These are phyloP conservation scores for Periophthalmus modestus DNA, from an alignment of 2,113 vertebrate genomes.

Conservation along the genomic window DNA sequence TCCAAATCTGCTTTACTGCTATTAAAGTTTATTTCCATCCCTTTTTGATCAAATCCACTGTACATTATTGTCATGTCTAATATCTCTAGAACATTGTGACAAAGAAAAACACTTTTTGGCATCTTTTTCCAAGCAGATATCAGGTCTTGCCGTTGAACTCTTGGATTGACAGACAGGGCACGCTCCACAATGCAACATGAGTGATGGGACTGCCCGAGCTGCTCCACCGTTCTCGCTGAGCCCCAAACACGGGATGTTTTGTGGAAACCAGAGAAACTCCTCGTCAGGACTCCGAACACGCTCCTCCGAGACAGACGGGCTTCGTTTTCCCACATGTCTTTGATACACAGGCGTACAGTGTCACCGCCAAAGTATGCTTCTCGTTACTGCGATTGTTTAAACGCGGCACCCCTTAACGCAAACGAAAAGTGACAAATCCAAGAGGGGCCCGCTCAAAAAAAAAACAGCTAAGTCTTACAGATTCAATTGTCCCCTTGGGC, in stretches of 20 bases:
- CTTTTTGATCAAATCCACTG: no score
- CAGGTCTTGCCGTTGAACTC: no score
- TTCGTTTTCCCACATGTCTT: constrained; percentile 63
- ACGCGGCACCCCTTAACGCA: constrained; percentile 51
- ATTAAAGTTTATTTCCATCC: no score
- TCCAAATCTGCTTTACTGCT: no score
- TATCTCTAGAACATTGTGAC: no score
- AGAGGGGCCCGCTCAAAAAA: constrained; percentile 38
- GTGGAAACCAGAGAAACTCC: constrained; percentile 37
- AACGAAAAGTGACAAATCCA: constrained; percentile 72
- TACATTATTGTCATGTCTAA: no score
- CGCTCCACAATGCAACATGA: constrained; percentile 36
- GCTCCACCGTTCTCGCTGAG: constrained; percentile 34
- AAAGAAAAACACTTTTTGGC: no score
- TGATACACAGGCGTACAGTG: constrained; percentile 55
- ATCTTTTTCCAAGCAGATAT: no score
- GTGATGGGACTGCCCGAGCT: constrained; percentile 42
- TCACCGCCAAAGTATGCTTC: constrained; percentile 51
- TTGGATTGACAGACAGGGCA: constrained; percentile 33
- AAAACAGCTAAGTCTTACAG: constrained; percentile 37
- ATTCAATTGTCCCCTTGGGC: constrained; percentile 67
- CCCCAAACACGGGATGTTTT: constrained; percentile 17
- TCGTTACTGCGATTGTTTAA: constrained; percentile 54
- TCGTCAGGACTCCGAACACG: constrained; percentile 31
- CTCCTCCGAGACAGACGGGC: constrained; percentile 39